Evolutionary conservation across 2,888 invertebrate species (phyloP), one percentile per base, ranked within the genome.

Genomic region (Aproaerema taeniolella): DNA sequence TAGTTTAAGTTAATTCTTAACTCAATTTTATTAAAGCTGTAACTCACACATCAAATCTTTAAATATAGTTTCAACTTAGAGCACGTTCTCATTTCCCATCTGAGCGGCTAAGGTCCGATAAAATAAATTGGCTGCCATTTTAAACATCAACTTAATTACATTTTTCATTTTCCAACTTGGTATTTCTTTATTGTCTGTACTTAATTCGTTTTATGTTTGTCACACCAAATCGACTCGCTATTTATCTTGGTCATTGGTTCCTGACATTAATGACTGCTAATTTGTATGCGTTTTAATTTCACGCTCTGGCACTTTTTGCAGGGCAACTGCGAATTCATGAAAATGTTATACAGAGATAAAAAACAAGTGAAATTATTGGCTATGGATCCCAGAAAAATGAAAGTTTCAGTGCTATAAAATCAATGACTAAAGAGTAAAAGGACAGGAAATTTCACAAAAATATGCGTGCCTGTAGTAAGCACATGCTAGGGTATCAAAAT

Each of bases 281-380:
- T 61, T 58, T 53, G 52, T 57, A 48, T 53, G 39, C 50, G 43
- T 38, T 58, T 56, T 46, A 52, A 58, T 63, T 67, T 58, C 52
- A 52, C 53, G 52, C 53, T 43, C 35, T 37, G 41, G 44, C 57
- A 49, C 29, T 12, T 29, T 6, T 29, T 13, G 4, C 29, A 2
- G n/a, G 29, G 10, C 2, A 5, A 26, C 26, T 7, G 12, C 14
- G 14, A 7, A 34, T 20, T 7, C 2, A 25, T 20, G 20, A 20
- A 20, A 20, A 20, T 20, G 20, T 20, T 20, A 6, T 8, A 20
- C 20, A 20, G n/a, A n/a, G n/a, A n/a, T n/a, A n/a, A n/a, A n/a
- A n/a, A n/a, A n/a, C n/a, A n/a, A n/a, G n/a, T n/a, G n/a, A n/a
- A n/a, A n/a, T n/a, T n/a, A n/a, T n/a, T n/a, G n/a, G n/a, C n/a